Conservation (phyloP, 2,888 invertebrate species). For the Habroteleia sp. region DNA sequence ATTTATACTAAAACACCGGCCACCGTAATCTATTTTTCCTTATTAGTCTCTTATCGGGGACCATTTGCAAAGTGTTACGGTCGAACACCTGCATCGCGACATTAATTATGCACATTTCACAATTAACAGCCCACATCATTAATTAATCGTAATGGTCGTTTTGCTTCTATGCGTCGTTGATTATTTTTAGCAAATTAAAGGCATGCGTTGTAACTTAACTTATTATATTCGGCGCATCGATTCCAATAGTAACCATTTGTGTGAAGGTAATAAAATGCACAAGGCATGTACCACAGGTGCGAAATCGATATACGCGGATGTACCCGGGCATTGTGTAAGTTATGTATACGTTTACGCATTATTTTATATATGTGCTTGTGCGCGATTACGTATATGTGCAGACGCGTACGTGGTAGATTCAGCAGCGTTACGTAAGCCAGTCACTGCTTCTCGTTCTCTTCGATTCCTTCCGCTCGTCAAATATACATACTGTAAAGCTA, state of each 20-base stretch:
- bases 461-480: constrained; percentile 67
- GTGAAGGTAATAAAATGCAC: constrained; percentile 33
- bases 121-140: too few species aligned
- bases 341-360: constrained; percentile 17
- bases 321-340: neutral
- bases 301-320: constrained; percentile 13
- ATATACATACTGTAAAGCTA: constrained; percentile 55
- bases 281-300: constrained; percentile 17
- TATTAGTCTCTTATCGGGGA: too few species aligned
- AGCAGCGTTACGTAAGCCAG: constrained; percentile 31
- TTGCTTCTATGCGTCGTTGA: neutral
- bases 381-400: neutral
- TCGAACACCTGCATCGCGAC: too few species aligned
- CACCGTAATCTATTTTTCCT: too few species aligned
- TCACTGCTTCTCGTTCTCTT: constrained; percentile 53
- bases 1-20: too few species aligned
- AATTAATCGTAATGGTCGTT: too few species aligned
- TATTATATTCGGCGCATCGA: too few species aligned
- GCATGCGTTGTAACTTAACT: neutral
- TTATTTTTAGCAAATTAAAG: constrained; percentile 2
- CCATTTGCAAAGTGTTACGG: too few species aligned
- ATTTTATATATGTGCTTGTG: constrained; percentile 7
- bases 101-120: too few species aligned
- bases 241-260: constrained; percentile 9
- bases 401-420: constrained; percentile 8